Evolutionary conservation across 92 coral and sea anemone genomes (phyloP).

Genomic region (Diadumene lineata): DNA sequence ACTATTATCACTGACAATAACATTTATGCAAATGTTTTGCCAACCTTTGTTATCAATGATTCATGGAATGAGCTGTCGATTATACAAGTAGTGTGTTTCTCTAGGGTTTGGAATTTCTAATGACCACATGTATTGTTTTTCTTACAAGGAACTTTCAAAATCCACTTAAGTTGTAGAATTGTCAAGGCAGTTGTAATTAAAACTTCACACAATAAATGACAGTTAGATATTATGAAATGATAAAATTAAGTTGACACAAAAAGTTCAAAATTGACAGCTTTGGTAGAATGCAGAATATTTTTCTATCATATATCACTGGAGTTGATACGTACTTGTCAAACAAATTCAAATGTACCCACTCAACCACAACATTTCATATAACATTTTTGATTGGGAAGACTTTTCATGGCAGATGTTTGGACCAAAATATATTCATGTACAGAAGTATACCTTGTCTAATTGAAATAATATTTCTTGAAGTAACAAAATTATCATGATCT

Average conservation of each 20-base stretch:
- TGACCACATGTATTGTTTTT: not conserved
- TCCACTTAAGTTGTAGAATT: not conserved
- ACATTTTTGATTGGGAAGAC: not conserved
- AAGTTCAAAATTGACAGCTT: not conserved
- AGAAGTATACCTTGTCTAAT: too few relatives aligned
- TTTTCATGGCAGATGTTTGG: not conserved
- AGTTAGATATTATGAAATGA: too few relatives aligned
- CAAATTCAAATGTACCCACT: not conserved
- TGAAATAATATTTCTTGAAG: not conserved
- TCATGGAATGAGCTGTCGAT: not conserved
- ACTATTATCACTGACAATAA: not conserved
- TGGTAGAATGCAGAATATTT: not conserved
- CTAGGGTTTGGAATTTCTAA: not conserved
- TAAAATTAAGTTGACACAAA: not conserved
- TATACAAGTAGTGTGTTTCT: too few relatives aligned
- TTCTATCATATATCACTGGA: not conserved
- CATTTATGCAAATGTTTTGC: not conserved
- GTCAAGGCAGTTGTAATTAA: too few relatives aligned
- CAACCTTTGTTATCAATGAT: not conserved
- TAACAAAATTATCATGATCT: constrained; percentile 1
- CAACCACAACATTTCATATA: not conserved
- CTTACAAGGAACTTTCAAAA: not conserved
- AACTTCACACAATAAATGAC: too few relatives aligned
- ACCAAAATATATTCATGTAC: too few relatives aligned
- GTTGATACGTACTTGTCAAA: not conserved